phyloP scores from a whole-genome alignment of 2,888 invertebrate genomes.

The Caenorhabditis sulstoni region DNA sequence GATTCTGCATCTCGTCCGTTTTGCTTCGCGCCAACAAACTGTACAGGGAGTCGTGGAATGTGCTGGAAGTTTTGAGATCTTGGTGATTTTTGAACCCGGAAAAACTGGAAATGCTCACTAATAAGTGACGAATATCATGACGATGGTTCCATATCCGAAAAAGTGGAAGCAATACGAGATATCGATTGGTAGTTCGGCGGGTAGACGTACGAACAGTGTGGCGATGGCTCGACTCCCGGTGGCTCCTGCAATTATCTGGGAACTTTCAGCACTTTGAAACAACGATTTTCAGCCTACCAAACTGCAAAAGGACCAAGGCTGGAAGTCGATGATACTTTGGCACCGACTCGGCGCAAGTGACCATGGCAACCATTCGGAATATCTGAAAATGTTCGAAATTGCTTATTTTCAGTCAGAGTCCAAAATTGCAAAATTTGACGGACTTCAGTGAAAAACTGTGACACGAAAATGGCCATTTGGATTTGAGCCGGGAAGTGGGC shows the following conservation, averaged over 20 bases:
- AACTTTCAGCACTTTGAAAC: not conserved
- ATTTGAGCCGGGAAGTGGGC: conserved; percentile 27
- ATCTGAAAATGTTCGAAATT: conserved; percentile 10
- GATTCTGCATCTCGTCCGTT: conserved; percentile 34
- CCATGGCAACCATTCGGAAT: conserved; percentile 13
- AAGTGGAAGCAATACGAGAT: conserved; percentile 24
- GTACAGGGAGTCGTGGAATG: conserved; percentile 41
- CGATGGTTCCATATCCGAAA: conserved; percentile 25
- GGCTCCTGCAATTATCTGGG: not conserved
- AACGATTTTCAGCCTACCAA: conserved; percentile 16
- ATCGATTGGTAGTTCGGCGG: conserved; percentile 19
- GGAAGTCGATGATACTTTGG: conserved; percentile 39
- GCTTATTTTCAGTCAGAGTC: not conserved
- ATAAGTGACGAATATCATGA: conserved; percentile 18
- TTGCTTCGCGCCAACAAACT: conserved; percentile 36
- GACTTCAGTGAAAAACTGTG: conserved; percentile 34
- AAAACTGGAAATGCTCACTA: conserved; percentile 14
- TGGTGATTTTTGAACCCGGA: not conserved
- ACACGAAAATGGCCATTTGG: conserved; percentile 29
- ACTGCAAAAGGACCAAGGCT: conserved; percentile 22
- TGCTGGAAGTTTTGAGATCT: conserved; percentile 21
- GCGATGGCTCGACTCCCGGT: not conserved
- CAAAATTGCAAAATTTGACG: not conserved
- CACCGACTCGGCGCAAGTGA: conserved; percentile 27
- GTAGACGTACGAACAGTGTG: conserved; percentile 15